These are phyloP conservation scores for Eilema caniola DNA, from an alignment of 2,888 invertebrate species.

Conservation along the genomic window DNA sequence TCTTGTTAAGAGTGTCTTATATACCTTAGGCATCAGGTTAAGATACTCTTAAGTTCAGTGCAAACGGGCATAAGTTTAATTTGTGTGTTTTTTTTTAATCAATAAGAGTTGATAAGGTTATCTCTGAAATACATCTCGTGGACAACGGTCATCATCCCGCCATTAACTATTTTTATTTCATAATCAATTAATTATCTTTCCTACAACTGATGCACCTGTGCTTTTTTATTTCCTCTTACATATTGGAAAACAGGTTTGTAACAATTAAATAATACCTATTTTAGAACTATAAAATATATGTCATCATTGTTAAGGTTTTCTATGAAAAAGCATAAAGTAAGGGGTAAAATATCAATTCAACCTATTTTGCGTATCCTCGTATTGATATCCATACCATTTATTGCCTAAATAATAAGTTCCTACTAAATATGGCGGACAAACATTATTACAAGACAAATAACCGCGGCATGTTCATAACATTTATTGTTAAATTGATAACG, in stretches of 20 bases:
- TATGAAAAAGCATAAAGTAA: not conserved
- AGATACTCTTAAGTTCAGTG: too few species aligned
- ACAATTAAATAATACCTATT: not conserved
- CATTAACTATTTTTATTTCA: not conserved
- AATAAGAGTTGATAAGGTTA: too few species aligned
- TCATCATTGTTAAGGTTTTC: not conserved
- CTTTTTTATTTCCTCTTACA: not conserved
- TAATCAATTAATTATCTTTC: not conserved
- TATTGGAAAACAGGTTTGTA: not conserved
- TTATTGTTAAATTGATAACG: constrained; percentile 17
- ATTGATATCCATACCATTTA: not conserved
- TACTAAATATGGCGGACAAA: not conserved
- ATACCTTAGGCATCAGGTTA: too few species aligned
- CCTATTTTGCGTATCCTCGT: not conserved
- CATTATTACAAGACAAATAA: not conserved
- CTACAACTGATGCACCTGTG: too few species aligned
- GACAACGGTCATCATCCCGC: not conserved
- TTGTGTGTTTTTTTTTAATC: too few species aligned
- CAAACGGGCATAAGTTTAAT: too few species aligned
- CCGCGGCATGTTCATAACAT: not conserved
- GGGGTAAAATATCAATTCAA: not conserved
- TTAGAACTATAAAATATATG: not conserved
- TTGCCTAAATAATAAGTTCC: not conserved
- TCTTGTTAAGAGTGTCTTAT: too few species aligned
- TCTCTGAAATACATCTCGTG: too few species aligned